Conservation (phyloP, 2,888 invertebrate species). For the Gastracanthus pulcherrimus region DNA sequence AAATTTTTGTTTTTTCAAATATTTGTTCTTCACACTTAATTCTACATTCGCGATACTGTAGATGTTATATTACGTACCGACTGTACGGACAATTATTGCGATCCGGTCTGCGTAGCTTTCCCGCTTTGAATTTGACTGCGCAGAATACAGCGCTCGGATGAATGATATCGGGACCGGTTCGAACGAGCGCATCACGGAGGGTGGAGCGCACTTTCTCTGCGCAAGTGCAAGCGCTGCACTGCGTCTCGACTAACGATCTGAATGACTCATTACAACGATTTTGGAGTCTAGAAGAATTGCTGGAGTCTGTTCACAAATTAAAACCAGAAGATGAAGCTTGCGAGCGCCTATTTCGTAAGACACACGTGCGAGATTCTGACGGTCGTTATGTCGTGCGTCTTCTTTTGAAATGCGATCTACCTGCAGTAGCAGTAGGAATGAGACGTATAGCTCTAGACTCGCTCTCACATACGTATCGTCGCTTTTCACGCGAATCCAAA, state of each 20-base stretch:
- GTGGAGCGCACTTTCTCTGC: neutral
- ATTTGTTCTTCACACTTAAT: too few species aligned
- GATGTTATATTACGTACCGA: neutral
- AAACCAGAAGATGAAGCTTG: conserved; percentile 6
- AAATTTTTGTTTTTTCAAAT: too few species aligned
- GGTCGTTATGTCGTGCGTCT: conserved; percentile 52
- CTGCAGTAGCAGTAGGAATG: neutral
- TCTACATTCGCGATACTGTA: neutral
- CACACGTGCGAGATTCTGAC: conserved; percentile 39
- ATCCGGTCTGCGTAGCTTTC: neutral
- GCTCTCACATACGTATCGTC: neutral
- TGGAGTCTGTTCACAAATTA: neutral
- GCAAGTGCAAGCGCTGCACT: neutral
- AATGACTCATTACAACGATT: neutral
- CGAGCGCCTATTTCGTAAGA: conserved; percentile 44
- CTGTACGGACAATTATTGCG: neutral
- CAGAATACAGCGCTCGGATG: neutral
- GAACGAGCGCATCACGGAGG: neutral
- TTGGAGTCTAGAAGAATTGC: neutral
- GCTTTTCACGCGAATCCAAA: neutral
- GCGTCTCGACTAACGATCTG: neutral
- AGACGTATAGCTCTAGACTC: neutral
- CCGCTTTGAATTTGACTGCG: neutral
- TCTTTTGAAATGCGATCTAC: neutral
- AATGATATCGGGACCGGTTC: neutral